Conservation (phyloP, 2,113 vertebrate species). For the Macroglossus sobrinus region DNA sequence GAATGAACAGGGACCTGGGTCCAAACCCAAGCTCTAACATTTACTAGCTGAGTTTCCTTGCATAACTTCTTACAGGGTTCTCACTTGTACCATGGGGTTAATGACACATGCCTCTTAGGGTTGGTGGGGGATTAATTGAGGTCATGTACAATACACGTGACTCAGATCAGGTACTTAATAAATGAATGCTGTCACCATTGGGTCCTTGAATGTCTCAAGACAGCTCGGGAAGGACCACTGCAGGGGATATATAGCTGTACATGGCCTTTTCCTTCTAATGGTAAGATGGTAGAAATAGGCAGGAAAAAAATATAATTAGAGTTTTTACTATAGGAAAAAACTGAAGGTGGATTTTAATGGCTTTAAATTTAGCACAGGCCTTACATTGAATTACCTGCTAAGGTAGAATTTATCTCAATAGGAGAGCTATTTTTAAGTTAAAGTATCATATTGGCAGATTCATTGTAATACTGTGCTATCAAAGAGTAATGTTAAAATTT, state of each 20-base stretch:
- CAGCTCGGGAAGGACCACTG: not conserved
- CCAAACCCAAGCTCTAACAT: not conserved
- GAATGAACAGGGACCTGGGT: not conserved
- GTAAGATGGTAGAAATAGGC: conserved; percentile 24
- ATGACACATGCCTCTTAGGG: not conserved
- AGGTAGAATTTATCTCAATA: conserved; percentile 39
- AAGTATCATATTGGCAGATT: conserved; percentile 44
- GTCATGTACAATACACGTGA: not conserved
- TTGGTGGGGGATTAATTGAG: conserved; percentile 9
- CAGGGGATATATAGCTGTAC: not conserved
- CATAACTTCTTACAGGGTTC: not conserved
- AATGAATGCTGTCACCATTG: not conserved
- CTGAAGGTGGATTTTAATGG: conserved; percentile 50
- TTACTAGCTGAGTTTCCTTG: not conserved
- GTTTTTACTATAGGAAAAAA: conserved; percentile 40
- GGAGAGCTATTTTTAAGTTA: conserved; percentile 50
- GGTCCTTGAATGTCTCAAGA: conserved; percentile 8
- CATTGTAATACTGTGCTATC: conserved; percentile 37
- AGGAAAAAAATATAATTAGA: not conserved
- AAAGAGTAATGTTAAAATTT: conserved; percentile 49
- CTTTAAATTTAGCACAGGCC: not conserved
- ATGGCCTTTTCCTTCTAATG: not conserved
- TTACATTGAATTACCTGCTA: conserved; percentile 41
- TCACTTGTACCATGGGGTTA: not conserved
- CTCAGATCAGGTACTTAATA: not conserved